phyloP scores from a whole-genome alignment of 1,140 invertebrate species.

The Megalopta genalis region DNA sequence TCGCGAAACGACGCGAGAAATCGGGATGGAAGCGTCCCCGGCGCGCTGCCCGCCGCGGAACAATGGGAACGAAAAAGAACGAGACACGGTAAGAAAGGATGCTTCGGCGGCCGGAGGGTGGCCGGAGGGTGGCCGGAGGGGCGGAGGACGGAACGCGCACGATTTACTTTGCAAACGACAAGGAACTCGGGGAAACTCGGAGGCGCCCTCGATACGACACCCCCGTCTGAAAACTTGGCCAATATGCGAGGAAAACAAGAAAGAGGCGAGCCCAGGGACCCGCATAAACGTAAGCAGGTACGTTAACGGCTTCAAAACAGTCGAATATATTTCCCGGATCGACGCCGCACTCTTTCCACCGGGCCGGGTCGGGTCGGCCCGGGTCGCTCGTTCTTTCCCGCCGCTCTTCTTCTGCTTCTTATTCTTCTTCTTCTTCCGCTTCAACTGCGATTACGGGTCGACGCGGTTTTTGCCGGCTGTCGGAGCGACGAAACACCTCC shows the following conservation, averaged over 20 bases:
- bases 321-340: slow-evolving; percentile 58
- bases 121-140: not conserved
- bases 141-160: slow-evolving; percentile 46
- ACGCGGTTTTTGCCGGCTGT: not conserved
- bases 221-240: slow-evolving; percentile 70
- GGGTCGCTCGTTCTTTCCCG: not conserved
- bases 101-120: not conserved
- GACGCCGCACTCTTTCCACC: slow-evolving; percentile 13
- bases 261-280: slow-evolving; percentile 53
- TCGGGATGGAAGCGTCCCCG: not conserved
- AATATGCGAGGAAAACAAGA: slow-evolving; percentile 71
- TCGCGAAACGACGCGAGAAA: slow-evolving; percentile 25
- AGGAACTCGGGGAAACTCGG: slow-evolving; percentile 58
- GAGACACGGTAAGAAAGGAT: slow-evolving; percentile 20
- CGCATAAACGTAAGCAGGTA: slow-evolving; percentile 63
- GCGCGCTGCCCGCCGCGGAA: not conserved
- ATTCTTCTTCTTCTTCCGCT: slow-evolving; percentile 4
- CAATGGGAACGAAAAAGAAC: not conserved
- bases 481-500: not conserved
- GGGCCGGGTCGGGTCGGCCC: not conserved
- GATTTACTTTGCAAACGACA: slow-evolving; percentile 68
- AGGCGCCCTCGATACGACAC: slow-evolving; percentile 66
- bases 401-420: slow-evolving; percentile 11
- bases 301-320: slow-evolving; percentile 65
- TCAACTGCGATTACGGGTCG: slow-evolving; percentile 1